Evolutionary conservation across 2,113 vertebrate genomes (phyloP).

Genomic region (Myiopsitta monachus): DNA sequence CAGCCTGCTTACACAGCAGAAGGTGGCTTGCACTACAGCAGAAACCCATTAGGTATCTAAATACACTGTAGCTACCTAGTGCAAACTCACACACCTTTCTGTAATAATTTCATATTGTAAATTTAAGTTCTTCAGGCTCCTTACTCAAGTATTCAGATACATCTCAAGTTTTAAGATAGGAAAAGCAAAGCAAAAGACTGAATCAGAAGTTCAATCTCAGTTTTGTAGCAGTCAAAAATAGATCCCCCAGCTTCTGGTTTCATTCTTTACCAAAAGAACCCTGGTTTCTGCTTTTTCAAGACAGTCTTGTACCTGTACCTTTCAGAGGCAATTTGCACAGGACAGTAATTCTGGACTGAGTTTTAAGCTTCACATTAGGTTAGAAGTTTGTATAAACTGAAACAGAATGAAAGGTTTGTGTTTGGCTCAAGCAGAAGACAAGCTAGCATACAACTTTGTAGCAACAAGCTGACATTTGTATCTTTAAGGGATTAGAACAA

Average conservation of each 20-base stretch:
- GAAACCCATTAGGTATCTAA: constrained; percentile 85
- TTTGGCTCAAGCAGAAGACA: background rate
- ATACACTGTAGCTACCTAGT: background rate
- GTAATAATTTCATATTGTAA: background rate
- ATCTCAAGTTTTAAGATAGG: background rate
- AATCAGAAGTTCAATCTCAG: background rate
- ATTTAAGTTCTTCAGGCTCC: background rate
- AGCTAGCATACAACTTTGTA: background rate
- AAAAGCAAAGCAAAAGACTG: background rate
- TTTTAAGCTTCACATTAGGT: background rate
- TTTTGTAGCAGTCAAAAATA: background rate
- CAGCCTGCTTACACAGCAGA: constrained; percentile 81
- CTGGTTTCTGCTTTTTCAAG: background rate
- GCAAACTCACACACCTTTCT: background rate
- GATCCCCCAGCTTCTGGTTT: background rate
- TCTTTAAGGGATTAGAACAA: background rate
- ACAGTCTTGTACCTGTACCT: background rate
- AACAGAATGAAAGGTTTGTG: background rate
- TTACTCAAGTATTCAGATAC: background rate
- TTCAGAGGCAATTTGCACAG: background rate
- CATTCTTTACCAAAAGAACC: background rate
- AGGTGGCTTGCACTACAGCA: constrained; percentile 73
- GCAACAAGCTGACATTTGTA: background rate
- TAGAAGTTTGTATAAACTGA: background rate
- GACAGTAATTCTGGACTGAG: background rate